These are phyloP conservation scores for Deroptyus accipitrinus DNA, from an alignment of 2,113 vertebrate genomes.

Conservation along the genomic window DNA sequence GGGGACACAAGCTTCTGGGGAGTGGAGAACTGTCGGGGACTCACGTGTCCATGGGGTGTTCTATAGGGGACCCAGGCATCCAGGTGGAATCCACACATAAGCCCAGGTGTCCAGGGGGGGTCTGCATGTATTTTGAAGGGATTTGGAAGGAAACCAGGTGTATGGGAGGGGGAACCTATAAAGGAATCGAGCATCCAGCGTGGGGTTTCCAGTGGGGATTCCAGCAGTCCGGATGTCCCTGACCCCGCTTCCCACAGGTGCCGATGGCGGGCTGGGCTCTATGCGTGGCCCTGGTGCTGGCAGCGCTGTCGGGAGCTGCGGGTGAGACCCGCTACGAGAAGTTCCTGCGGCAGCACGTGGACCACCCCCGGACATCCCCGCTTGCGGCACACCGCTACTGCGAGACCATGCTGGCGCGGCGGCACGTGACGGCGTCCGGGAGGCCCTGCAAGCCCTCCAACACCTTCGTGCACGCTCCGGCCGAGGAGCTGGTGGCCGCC, in stretches of 20 bases:
- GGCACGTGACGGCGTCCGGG: not conserved
- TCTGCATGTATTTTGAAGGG: too few relatives aligned
- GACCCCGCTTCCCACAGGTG: not conserved
- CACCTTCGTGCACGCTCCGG: not conserved
- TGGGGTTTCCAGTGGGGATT: accelerated
- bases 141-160: not conserved
- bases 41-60: not conserved
- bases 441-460: constrained; percentile 41
- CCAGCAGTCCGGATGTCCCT: not conserved
- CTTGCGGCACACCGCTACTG: not conserved
- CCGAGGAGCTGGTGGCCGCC: not conserved
- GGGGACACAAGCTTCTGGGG: not conserved
- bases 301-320: accelerated
- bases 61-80: too few relatives aligned
- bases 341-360: constrained; percentile 54
- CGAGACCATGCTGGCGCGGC: constrained; percentile 13
- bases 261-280: constrained; percentile 13
- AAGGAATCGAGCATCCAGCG: not conserved
- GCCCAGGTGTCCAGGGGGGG: too few relatives aligned
- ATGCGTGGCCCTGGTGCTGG: not conserved
- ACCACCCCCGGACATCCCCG: not conserved
- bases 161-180: not conserved
- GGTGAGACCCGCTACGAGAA: constrained; percentile 1
- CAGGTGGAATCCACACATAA: not conserved
- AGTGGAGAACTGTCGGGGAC: not conserved